A percentile compares a stretch with the other conserved stretches of the same genome.
These are phyloP conservation scores for Brachypalpus laphriformis DNA, from an alignment of 2,888 invertebrate species.

Conservation along the genomic window DNA sequence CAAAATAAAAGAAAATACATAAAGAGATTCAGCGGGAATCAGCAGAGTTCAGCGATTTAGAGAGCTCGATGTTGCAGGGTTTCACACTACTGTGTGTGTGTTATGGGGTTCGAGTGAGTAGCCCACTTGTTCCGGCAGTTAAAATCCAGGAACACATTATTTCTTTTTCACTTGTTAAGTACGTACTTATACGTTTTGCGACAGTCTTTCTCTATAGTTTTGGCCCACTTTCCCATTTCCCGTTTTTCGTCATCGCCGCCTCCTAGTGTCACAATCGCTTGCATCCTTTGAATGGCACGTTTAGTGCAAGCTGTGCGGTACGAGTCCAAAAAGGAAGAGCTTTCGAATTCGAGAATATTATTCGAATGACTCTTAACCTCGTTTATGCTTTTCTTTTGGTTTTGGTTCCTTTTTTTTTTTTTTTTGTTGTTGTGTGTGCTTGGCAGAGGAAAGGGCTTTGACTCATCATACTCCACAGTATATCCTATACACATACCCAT, in stretches of 20 bases:
- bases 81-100: neutral
- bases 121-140: slow-evolving; percentile 53
- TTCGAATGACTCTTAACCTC: slow-evolving; percentile 72
- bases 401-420: slow-evolving; percentile 18
- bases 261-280: slow-evolving; percentile 45
- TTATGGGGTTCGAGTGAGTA: slow-evolving; percentile 18
- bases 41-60: slow-evolving; percentile 60
- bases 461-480: slow-evolving; percentile 26
- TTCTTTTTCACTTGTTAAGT: slow-evolving; percentile 61
- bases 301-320: slow-evolving; percentile 17
- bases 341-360: slow-evolving; percentile 64
- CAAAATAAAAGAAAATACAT: slow-evolving; percentile 6
- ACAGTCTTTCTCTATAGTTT: slow-evolving; percentile 48
- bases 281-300: slow-evolving; percentile 55
- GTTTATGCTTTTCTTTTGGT: slow-evolving; percentile 13
- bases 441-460: slow-evolving; percentile 35
- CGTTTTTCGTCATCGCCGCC: neutral
- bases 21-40: slow-evolving; percentile 34
- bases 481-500: slow-evolving; percentile 32
- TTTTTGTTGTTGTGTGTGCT: slow-evolving; percentile 4
- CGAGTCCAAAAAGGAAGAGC: slow-evolving; percentile 16
- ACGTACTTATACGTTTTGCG: slow-evolving; percentile 56
- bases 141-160: slow-evolving; percentile 60
- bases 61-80: neutral
- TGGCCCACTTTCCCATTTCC: slow-evolving; percentile 31